Conservation (phyloP, 1,140 invertebrate species). For the Magallana angulata region DNA sequence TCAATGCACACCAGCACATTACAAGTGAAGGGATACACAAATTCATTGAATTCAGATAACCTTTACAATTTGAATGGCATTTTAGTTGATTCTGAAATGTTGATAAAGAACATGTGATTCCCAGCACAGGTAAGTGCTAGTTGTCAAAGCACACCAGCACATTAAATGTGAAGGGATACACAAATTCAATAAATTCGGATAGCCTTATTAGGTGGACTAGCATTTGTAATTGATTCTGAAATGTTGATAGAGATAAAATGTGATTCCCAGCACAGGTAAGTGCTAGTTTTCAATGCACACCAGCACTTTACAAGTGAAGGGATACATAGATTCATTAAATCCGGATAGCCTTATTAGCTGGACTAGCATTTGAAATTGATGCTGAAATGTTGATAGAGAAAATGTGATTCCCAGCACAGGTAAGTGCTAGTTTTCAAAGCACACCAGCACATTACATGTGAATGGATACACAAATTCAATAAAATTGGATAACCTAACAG, state of each 20-base stretch:
- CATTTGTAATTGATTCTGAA: no score
- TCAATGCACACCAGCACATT: slow-evolving; percentile 46
- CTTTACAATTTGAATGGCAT: no score
- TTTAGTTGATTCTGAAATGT: no score
- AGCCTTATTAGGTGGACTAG: no score
- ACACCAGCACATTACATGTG: background rate
- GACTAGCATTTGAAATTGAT: no score
- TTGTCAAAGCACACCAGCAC: slow-evolving; percentile 17
- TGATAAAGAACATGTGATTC: background rate
- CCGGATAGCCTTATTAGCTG: no score
- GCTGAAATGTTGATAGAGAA: background rate
- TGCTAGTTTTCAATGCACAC: slow-evolving; percentile 54
- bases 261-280: slow-evolving; percentile 54
- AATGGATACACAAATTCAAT: background rate
- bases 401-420: slow-evolving; percentile 39
- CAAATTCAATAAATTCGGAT: background rate
- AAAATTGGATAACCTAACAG: no score
- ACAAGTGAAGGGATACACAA: slow-evolving; percentile 1
- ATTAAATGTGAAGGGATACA: background rate
- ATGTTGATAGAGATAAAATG: background rate
- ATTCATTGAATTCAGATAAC: background rate
- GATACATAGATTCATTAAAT: background rate
- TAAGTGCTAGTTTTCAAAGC: slow-evolving; percentile 47
- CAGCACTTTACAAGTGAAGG: slow-evolving; percentile 45
- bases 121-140: slow-evolving; percentile 58